Evolutionary conservation across 2,113 vertebrate genomes (phyloP).

Genomic region (Ancistrus triradiatus): DNA sequence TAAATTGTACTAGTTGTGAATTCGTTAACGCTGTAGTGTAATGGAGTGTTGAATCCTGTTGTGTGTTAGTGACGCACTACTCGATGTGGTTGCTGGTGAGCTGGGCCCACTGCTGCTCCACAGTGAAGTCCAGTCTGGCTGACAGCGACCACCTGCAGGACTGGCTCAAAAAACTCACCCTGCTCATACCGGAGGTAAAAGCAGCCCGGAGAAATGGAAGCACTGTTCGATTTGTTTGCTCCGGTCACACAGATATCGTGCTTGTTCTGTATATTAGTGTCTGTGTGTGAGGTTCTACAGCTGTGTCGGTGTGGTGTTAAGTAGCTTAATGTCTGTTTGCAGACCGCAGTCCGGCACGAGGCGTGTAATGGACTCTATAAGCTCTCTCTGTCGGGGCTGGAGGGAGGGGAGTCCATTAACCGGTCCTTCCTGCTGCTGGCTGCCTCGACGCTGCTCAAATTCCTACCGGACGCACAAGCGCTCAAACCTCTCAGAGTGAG

Average conservation of each 20-base stretch:
- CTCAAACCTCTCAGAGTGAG: constrained; percentile 87
- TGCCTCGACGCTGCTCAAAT: constrained; percentile 93
- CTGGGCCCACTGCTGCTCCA: constrained; percentile 95
- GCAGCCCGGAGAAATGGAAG: neutral
- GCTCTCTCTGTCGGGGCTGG: constrained; percentile 90
- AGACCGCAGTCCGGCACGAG: constrained; percentile 95
- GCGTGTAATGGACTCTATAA: constrained; percentile 97
- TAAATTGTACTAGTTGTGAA: no score
- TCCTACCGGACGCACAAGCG: constrained; percentile 95
- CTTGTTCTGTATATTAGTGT: no score
- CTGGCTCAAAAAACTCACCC: constrained; percentile 94
- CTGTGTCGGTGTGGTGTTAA: no score
- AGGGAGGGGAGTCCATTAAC: constrained; percentile 95
- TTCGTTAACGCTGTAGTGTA: no score
- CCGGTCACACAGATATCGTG: no score
- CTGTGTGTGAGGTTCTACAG: no score
- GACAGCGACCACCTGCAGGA: constrained; percentile 95
- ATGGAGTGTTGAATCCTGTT: neutral
- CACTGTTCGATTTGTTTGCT: no score
- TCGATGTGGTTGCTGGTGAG: constrained; percentile 99
- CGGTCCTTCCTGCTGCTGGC: constrained; percentile 93
- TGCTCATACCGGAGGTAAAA: constrained; percentile 92
- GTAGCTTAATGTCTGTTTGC: constrained; percentile 8
- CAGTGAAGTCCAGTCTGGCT: constrained; percentile 93
- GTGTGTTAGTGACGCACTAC: constrained; percentile 89